phyloP scores from a whole-genome alignment of 2,113 vertebrate species.

The Vidua macroura region DNA sequence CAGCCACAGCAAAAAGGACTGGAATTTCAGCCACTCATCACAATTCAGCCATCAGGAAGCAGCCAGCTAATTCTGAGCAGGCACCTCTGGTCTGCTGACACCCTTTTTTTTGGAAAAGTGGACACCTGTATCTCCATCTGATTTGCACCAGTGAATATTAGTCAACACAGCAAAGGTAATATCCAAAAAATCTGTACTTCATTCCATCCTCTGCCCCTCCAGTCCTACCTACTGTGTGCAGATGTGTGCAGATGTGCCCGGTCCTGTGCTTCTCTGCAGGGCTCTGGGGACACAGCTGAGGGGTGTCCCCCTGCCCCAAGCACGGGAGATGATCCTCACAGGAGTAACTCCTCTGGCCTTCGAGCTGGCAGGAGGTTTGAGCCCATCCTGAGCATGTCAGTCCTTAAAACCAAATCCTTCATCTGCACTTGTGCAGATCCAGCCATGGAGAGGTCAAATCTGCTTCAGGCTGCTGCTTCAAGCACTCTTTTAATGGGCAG shows the following conservation, averaged over 20 bases:
- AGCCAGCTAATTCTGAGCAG: not conserved
- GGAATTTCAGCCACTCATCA: not conserved
- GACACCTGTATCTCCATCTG: not conserved
- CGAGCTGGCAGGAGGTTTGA: not conserved
- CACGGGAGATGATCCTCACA: accelerated
- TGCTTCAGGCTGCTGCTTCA: not conserved
- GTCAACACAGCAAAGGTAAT: not conserved
- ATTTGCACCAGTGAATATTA: not conserved
- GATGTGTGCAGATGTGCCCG: not conserved
- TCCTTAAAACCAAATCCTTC: not conserved
- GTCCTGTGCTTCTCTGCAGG: not conserved
- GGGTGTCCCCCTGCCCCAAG: not conserved
- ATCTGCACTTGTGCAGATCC: not conserved
- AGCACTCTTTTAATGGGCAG: not conserved
- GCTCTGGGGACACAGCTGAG: not conserved
- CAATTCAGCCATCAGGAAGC: not conserved
- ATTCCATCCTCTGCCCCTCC: not conserved
- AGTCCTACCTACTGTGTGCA: no score
- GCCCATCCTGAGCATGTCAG: not conserved
- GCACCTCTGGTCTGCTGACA: not conserved
- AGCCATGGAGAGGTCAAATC: not conserved
- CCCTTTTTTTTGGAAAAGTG: not conserved
- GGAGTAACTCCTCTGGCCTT: not conserved
- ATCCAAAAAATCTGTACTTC: not conserved
- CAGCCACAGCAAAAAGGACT: not conserved